Evolutionary conservation across 2,113 vertebrate genomes (phyloP).

Genomic region (Corythaixoides concolor): DNA sequence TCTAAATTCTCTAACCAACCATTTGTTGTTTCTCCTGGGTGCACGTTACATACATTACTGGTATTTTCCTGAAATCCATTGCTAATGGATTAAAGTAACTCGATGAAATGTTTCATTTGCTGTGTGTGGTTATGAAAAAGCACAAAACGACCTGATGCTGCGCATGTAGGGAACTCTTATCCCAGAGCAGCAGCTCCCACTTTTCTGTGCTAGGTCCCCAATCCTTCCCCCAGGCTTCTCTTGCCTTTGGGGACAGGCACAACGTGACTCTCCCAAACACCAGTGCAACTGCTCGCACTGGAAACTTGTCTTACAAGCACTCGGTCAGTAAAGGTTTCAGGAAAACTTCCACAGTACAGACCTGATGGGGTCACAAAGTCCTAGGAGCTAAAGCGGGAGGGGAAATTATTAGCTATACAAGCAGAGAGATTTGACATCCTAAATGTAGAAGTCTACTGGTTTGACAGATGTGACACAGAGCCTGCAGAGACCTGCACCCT

Average conservation of each 20-base stretch:
- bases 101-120: not conserved
- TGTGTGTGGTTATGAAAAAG: not conserved
- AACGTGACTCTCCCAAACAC: not conserved
- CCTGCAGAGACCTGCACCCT: not conserved
- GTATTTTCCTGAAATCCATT: conserved; percentile 51
- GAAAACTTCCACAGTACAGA: not conserved
- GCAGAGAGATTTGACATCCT: not conserved
- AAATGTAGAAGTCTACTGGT: not conserved
- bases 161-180: accelerated
- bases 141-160: not conserved
- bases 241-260: not conserved
- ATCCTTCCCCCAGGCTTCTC: not conserved
- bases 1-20: conserved; percentile 74
- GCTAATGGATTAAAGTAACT: conserved; percentile 61
- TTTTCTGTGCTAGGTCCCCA: not conserved
- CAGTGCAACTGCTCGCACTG: not conserved
- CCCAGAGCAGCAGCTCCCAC: not conserved
- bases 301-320: not conserved
- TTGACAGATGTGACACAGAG: not conserved
- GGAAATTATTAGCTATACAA: not conserved
- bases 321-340: not conserved
- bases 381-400: not conserved
- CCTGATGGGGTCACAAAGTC: not conserved
- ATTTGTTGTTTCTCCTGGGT: conserved; percentile 73
- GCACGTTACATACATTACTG: conserved; percentile 29